These are phyloP conservation scores for Scomber scombrus DNA, from an alignment of 2,113 vertebrate genomes.

Conservation along the genomic window DNA sequence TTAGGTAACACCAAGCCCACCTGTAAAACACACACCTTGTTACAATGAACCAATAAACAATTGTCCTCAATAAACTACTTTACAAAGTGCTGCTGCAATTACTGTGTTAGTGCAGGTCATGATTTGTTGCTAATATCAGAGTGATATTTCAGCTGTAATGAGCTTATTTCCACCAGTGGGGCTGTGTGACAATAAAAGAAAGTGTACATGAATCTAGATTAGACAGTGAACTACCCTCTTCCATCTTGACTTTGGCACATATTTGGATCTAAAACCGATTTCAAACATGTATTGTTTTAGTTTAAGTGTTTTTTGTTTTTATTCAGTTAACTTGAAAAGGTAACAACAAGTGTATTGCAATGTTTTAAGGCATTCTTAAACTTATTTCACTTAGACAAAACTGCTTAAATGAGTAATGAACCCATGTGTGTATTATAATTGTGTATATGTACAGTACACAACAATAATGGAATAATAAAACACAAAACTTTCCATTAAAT, in stretches of 20 bases:
- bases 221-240: background rate
- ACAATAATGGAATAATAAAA: too few relatives aligned
- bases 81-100: background rate
- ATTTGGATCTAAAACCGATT: background rate
- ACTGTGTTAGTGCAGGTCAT: background rate
- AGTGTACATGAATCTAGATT: background rate
- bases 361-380: too few relatives aligned
- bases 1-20: constrained; percentile 72
- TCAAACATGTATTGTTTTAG: too few relatives aligned
- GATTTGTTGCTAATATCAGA: background rate
- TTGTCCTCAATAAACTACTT: background rate
- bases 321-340: background rate
- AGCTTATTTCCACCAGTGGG: background rate
- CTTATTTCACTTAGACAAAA: background rate
- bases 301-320: background rate
- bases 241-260: background rate
- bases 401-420: background rate
- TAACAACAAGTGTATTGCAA: too few relatives aligned
- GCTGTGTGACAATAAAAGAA: background rate
- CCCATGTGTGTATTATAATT: too few relatives aligned
- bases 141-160: background rate
- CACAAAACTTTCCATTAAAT: too few relatives aligned
- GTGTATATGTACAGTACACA: too few relatives aligned
- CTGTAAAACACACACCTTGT: constrained; percentile 55
- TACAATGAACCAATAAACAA: constrained; percentile 1